Conservation (phyloP, 2,797 vertebrate species). For the Bryconaethiops microstoma region DNA sequence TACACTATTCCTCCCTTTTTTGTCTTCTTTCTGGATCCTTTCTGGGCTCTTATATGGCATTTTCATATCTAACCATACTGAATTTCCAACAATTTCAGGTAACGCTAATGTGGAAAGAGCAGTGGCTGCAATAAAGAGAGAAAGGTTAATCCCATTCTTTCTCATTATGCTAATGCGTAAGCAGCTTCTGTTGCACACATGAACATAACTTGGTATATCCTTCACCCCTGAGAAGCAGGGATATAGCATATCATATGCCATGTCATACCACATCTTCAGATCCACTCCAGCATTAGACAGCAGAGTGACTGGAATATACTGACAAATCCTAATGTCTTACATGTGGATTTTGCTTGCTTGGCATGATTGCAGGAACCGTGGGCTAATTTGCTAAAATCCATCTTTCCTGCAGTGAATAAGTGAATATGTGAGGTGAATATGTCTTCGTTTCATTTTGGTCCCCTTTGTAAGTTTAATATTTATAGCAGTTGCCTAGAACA, state of each 20-base stretch:
- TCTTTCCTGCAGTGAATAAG: neutral
- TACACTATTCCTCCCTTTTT: neutral
- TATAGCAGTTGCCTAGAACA: neutral
- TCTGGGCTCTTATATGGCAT: neutral
- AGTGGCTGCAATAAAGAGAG: slow-evolving; percentile 22
- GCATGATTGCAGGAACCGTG: neutral
- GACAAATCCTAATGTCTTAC: neutral
- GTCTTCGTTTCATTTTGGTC: neutral
- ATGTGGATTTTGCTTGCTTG: neutral
- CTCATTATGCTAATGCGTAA: slow-evolving; percentile 15
- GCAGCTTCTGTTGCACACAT: neutral
- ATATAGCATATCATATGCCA: neutral
- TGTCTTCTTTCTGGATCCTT: neutral
- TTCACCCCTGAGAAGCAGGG: neutral
- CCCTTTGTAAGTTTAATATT: neutral
- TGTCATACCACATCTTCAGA: neutral
- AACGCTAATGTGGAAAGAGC: neutral
- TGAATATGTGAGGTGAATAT: neutral
- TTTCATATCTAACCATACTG: neutral
- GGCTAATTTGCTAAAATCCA: neutral
- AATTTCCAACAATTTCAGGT: neutral
- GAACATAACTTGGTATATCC: neutral
- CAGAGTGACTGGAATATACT: neutral
- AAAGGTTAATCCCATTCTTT: slow-evolving; percentile 23
- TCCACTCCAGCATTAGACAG: neutral